Evolutionary conservation across 2,797 vertebrate species (phyloP).

Genomic region (Botia almorhae): DNA sequence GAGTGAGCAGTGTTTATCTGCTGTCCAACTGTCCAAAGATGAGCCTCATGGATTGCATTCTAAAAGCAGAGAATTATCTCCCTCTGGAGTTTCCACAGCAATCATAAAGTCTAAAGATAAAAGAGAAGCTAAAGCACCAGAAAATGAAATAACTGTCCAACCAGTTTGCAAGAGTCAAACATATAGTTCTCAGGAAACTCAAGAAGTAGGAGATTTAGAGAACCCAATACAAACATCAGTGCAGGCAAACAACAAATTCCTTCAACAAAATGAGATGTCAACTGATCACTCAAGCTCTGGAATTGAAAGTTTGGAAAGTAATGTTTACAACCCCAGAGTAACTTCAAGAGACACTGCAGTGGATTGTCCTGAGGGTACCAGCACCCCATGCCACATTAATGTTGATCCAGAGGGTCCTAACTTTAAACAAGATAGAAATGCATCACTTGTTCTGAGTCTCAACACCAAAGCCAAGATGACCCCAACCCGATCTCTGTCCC

Average conservation of each 20-base stretch:
- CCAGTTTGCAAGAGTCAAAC: not conserved
- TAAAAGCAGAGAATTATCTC: not conserved
- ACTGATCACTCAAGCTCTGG: not conserved
- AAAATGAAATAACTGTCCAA: not conserved
- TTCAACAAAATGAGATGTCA: not conserved
- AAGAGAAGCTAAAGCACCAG: not conserved
- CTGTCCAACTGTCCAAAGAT: constrained; percentile 8
- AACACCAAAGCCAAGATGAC: constrained; percentile 15
- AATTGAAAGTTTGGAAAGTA: not conserved
- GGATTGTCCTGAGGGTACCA: constrained; percentile 5
- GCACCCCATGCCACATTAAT: not conserved
- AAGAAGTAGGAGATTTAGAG: not conserved
- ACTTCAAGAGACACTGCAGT: constrained; percentile 1
- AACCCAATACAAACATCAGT: not conserved
- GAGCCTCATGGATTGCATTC: not conserved
- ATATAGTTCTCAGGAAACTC: not conserved
- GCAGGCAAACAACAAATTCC: not conserved
- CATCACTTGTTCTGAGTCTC: constrained; percentile 7
- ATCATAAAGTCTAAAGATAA: not conserved
- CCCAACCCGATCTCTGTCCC: constrained; percentile 63
- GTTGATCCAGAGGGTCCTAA: not conserved
- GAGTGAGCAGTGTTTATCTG: not conserved
- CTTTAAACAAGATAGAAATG: not conserved
- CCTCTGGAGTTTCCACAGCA: not conserved
- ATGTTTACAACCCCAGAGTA: not conserved